phyloP scores from a whole-genome alignment of 2,797 vertebrate species.

The Coranthus polyacanthus region DNA sequence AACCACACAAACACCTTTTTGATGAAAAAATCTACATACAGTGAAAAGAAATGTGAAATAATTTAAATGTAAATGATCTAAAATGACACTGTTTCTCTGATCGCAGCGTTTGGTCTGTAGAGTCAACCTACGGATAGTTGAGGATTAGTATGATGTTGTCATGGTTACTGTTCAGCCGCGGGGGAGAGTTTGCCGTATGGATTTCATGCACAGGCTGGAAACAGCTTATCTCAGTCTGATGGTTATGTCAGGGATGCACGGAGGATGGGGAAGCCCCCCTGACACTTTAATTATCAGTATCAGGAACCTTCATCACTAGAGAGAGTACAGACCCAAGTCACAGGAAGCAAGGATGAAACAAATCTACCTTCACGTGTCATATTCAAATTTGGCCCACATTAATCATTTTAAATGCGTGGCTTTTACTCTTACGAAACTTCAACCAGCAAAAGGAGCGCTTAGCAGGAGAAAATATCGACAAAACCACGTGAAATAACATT shows the following conservation, averaged over 20 bases:
- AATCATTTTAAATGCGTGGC: no score
- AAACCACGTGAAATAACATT: no score
- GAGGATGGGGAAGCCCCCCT: slow-evolving; percentile 11
- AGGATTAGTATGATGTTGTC: slow-evolving; percentile 8
- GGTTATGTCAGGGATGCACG: slow-evolving; percentile 14
- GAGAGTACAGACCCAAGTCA: not conserved
- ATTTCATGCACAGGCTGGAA: slow-evolving; percentile 30
- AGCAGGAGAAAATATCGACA: no score
- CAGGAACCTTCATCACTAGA: not conserved
- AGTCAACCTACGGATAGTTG: no score
- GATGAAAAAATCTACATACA: not conserved
- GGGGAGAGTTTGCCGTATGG: slow-evolving; percentile 20
- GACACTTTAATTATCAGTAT: not conserved
- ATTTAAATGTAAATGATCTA: not conserved
- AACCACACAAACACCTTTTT: not conserved
- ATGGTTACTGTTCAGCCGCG: slow-evolving; percentile 9
- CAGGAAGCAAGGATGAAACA: no score
- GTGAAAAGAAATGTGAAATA: not conserved
- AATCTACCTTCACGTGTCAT: no score
- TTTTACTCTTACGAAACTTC: no score
- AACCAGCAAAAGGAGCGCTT: no score
- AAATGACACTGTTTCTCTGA: not conserved
- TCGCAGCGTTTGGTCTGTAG: not conserved
- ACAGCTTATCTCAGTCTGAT: slow-evolving; percentile 6
- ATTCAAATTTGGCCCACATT: no score